Evolutionary conservation across 2,888 invertebrate species (phyloP), one percentile per base, ranked within the genome.

Genomic region (Linyphia triangularis): DNA sequence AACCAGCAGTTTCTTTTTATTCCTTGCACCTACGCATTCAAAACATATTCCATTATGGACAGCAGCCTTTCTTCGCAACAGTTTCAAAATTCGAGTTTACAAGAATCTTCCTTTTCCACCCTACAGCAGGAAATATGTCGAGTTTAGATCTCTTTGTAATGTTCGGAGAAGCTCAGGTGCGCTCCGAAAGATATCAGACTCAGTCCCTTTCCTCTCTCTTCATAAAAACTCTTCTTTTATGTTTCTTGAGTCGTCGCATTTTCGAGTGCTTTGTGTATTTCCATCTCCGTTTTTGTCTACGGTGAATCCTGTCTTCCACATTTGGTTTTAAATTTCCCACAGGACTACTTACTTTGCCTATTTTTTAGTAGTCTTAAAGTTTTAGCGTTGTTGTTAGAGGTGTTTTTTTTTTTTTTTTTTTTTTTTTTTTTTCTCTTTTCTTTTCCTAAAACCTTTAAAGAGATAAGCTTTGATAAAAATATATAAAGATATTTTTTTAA

Each of bases 301-400:
- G 51, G 1, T n/a, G 16, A 2, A 51, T n/a, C 51, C 51, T 16
- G 22, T 61, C 70, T 85, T 85, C 61, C 69, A 78, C 85, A 78
- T 85, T 78, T 78, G 85, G 86, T 81, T 86, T 86, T 86, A 73
- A 81, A 86, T 86, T 86, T 86, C 86, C 86, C 81, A 7, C 4
- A 19, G 75, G 81, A 69, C 86, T 81, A 81, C 86, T 81, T 81
- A 75, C 73, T 73, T 57, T 16, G 37, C 10, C 59, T 73, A 22
- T 59, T 57, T 72, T 70, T 30, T 69, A n/a, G 51, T 30, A 40
- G 24, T 81, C 70, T n/a, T 19, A 40, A 33, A 70, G 63, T 57
- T 24, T 69, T 70, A 59, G 24, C 22, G 24, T 30, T 22, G 63
- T 16, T 77, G 77, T 77, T 63, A 40, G 10, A 10, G 10, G 9